phyloP scores from a whole-genome alignment of 2,113 vertebrate species.

The Nematolebias whitei region DNA sequence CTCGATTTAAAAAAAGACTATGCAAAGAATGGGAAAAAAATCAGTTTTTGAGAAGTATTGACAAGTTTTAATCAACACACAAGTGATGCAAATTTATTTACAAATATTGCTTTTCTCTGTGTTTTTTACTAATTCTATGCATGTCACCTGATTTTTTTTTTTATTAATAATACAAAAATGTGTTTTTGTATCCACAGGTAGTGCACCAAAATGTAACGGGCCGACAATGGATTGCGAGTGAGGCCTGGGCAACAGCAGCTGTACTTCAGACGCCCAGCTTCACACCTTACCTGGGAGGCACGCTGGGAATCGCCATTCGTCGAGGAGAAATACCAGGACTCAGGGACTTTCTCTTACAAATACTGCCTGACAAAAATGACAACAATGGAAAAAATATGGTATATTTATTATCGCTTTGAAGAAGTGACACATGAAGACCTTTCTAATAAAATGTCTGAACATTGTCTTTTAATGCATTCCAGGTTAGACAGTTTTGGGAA shows the following conservation, averaged over 20 bases:
- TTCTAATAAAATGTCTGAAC: not conserved
- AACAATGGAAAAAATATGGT: slow-evolving; percentile 56
- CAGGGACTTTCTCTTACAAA: slow-evolving; percentile 60
- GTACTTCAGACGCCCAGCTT: slow-evolving; percentile 48
- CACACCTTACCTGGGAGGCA: slow-evolving; percentile 70
- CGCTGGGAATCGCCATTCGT: slow-evolving; percentile 76
- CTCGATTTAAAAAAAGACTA: too few relatives aligned
- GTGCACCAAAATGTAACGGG: slow-evolving; percentile 65
- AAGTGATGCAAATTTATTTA: too few relatives aligned
- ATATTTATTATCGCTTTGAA: not conserved
- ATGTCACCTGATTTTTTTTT: not conserved
- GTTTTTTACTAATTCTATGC: too few relatives aligned
- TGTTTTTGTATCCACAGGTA: slow-evolving; percentile 21
- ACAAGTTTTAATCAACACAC: too few relatives aligned
- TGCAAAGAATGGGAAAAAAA: too few relatives aligned
- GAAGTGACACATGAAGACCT: not conserved
- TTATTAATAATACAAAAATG: not conserved
- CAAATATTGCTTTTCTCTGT: not conserved
- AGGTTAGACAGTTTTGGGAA: slow-evolving; percentile 34
- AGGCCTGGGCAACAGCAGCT: slow-evolving; percentile 70
- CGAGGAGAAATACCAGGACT: slow-evolving; percentile 73
- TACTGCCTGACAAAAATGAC: slow-evolving; percentile 48
- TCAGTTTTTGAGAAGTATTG: too few relatives aligned
- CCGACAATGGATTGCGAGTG: slow-evolving; percentile 77
- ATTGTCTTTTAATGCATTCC: not conserved